Evolutionary conservation across 2,888 invertebrate species (phyloP).

Genomic region (Ophioninae sp.): DNA sequence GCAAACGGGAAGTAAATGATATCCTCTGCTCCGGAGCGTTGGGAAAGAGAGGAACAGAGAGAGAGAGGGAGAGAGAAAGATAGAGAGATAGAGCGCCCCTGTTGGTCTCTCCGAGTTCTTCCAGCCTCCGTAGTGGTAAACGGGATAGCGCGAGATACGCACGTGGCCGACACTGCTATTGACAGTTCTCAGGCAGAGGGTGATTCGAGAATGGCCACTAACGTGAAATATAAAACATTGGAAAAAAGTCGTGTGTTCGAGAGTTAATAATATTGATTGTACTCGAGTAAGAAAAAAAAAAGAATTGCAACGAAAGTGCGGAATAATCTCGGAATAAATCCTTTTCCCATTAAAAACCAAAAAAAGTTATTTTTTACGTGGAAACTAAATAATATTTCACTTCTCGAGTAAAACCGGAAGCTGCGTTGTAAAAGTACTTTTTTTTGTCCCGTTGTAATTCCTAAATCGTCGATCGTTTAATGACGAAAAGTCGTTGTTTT

Average conservation of each 20-base stretch:
- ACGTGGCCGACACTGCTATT: slow-evolving; percentile 66
- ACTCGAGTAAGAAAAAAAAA: not conserved
- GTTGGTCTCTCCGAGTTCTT: slow-evolving; percentile 46
- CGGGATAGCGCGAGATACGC: slow-evolving; percentile 66
- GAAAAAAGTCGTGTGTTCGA: not conserved
- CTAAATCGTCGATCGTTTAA: slow-evolving; percentile 19
- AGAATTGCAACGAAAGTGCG: not conserved
- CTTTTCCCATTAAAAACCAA: slow-evolving; percentile 2
- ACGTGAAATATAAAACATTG: slow-evolving; percentile 10
- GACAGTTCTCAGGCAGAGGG: slow-evolving; percentile 61
- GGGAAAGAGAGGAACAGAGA: slow-evolving; percentile 49
- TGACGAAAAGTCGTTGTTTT: slow-evolving; percentile 7
- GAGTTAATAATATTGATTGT: not conserved
- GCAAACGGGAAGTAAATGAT: slow-evolving; percentile 54
- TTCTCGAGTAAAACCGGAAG: not conserved
- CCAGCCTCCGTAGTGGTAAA: slow-evolving; percentile 65
- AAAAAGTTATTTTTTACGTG: not conserved
- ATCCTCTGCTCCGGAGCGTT: slow-evolving; percentile 37
- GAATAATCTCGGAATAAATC: not conserved
- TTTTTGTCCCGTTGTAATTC: not conserved
- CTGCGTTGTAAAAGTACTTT: not conserved
- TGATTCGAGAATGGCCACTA: slow-evolving; percentile 24
- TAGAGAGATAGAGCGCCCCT: slow-evolving; percentile 47
- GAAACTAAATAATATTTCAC: not conserved
- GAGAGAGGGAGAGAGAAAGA: slow-evolving; percentile 42